phyloP scores from a whole-genome alignment of 2,113 vertebrate species.

The Symphodus melops region DNA sequence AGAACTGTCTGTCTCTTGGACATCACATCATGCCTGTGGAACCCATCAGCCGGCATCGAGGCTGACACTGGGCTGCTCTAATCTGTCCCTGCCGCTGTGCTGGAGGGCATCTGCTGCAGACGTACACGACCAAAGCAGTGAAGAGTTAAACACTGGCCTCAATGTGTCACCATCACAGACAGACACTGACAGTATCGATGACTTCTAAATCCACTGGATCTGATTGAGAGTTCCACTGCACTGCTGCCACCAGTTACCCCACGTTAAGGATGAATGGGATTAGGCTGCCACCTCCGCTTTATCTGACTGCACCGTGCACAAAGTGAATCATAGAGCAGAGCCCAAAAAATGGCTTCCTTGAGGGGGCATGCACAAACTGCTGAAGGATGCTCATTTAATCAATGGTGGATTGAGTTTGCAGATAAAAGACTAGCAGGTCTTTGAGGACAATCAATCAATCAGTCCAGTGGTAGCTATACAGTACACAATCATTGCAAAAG shows the following conservation, averaged over 20 bases:
- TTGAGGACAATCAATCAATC: background rate
- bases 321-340: conserved; percentile 34
- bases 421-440: conserved; percentile 1
- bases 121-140: conserved; percentile 3
- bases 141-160: conserved; percentile 62
- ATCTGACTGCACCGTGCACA: conserved; percentile 25
- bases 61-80: conserved; percentile 51
- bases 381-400: conserved; percentile 10
- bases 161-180: conserved; percentile 64
- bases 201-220: conserved; percentile 54
- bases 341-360: conserved; percentile 35
- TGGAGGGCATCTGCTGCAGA: conserved; percentile 51
- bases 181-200: conserved; percentile 55
- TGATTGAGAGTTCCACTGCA: conserved; percentile 36
- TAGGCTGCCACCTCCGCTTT: conserved; percentile 41
- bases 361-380: conserved; percentile 8
- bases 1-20: conserved; percentile 53
- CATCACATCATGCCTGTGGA: conserved; percentile 49
- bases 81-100: conserved; percentile 50
- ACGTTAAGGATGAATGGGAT: conserved; percentile 35
- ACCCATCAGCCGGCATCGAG: conserved; percentile 34
- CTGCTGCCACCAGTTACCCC: conserved; percentile 50
- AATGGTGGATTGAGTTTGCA: background rate
- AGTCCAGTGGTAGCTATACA: background rate
- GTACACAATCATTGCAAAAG: background rate